Conservation (phyloP, 2,113 vertebrate genomes). For the Spea bombifrons region DNA sequence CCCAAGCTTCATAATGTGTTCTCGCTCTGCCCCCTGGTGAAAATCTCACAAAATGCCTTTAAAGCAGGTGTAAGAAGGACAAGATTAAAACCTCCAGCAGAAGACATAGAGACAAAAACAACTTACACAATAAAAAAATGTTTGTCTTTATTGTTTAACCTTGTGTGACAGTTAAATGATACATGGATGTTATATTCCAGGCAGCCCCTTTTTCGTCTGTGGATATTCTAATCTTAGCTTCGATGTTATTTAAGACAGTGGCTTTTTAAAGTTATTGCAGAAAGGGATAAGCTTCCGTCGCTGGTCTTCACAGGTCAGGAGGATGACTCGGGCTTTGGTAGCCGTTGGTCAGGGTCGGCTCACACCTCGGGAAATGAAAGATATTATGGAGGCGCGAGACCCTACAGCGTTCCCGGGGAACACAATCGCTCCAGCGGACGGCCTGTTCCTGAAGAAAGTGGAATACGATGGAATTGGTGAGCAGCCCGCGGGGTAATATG, state of each 20-base stretch:
- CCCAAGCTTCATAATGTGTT: not conserved
- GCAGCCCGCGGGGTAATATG: not conserved
- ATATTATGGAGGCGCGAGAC: slow-evolving; percentile 70
- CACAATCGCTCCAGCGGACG: slow-evolving; percentile 68
- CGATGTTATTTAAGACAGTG: too few relatives aligned
- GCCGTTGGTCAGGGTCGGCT: slow-evolving; percentile 74
- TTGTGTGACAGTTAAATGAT: too few relatives aligned
- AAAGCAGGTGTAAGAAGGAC: too few relatives aligned
- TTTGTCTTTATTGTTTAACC: too few relatives aligned
- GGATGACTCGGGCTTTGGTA: slow-evolving; percentile 82
- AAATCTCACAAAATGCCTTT: not conserved
- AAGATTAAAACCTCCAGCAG: too few relatives aligned
- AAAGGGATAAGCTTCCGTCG: too few relatives aligned
- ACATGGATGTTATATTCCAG: too few relatives aligned
- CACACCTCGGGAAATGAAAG: slow-evolving; percentile 62
- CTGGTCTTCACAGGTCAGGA: slow-evolving; percentile 71
- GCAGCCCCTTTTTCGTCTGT: too few relatives aligned
- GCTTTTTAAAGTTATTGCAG: too few relatives aligned
- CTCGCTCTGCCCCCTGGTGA: not conserved
- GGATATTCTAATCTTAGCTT: too few relatives aligned
- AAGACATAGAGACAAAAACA: too few relatives aligned
- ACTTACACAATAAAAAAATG: too few relatives aligned
- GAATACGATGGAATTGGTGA: slow-evolving; percentile 61
- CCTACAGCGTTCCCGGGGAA: slow-evolving; percentile 63
- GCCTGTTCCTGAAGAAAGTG: slow-evolving; percentile 82